These are phyloP conservation scores for Toxotes lorentzi DNA, from an alignment of 2,797 vertebrate genomes.

Conservation along the genomic window DNA sequence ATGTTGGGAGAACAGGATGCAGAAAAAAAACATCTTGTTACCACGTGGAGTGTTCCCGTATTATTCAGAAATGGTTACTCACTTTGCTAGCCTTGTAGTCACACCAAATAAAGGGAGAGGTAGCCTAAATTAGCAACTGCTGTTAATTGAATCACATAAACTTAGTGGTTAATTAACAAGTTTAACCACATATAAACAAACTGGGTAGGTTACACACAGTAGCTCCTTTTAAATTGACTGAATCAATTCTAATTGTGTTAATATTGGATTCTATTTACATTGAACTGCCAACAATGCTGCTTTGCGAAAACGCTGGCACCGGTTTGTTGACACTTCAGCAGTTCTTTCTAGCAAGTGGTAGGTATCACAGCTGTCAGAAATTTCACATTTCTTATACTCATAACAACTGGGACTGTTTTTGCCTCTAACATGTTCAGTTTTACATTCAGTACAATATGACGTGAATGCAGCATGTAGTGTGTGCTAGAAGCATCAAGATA, in stretches of 20 bases:
- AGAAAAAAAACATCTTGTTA: constrained; percentile 1
- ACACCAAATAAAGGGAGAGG: background rate
- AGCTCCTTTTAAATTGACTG: constrained; percentile 11
- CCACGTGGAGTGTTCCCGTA: background rate
- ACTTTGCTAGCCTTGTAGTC: background rate
- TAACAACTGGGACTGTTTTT: background rate
- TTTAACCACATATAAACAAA: constrained; percentile 12
- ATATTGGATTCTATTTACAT: constrained; percentile 21
- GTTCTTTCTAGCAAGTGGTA: background rate
- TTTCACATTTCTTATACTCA: background rate
- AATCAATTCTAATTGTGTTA: constrained; percentile 30
- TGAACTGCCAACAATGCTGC: background rate
- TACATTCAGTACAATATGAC: constrained; percentile 1
- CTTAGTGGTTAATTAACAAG: constrained; percentile 14
- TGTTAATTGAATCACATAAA: constrained; percentile 18
- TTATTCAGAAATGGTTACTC: background rate
- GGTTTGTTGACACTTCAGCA: background rate
- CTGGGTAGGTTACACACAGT: too few species aligned
- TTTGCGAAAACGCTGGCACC: constrained; percentile 6
- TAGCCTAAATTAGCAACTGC: constrained; percentile 6
- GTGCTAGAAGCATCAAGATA: constrained; percentile 1
- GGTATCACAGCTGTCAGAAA: constrained; percentile 33
- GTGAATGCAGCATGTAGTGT: background rate
- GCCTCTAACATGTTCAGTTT: constrained; percentile 1
- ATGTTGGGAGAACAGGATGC: background rate